phyloP scores from a whole-genome alignment of 2,797 vertebrate genomes.

The Distichodus sexfasciatus region DNA sequence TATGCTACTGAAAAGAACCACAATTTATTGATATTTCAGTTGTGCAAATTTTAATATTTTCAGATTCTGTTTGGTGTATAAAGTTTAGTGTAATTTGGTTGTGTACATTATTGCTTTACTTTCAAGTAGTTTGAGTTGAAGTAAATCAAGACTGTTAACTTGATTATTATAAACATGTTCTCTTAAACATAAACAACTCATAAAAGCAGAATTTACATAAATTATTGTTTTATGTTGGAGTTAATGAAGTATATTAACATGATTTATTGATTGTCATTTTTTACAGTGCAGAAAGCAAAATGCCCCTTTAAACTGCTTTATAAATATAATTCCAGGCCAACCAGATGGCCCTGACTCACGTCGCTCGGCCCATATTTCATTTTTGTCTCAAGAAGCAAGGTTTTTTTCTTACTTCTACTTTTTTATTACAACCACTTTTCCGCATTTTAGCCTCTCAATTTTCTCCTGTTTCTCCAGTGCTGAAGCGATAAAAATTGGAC shows the following conservation, averaged over 20 bases:
- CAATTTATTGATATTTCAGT: no score
- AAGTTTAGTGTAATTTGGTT: no score
- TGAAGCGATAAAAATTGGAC: slow-evolving; percentile 3
- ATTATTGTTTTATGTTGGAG: no score
- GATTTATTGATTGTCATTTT: no score
- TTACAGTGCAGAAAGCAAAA: not conserved
- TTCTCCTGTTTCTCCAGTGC: slow-evolving; percentile 1
- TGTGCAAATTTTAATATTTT: no score
- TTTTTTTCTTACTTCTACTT: no score
- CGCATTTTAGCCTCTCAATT: not conserved
- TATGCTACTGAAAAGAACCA: no score
- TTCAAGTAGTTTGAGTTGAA: no score
- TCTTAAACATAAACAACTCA: not conserved
- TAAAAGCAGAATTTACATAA: not conserved
- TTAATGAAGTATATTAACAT: not conserved
- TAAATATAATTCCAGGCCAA: slow-evolving; percentile 10
- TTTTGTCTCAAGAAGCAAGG: slow-evolving; percentile 33
- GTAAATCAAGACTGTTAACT: no score
- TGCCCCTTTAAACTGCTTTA: not conserved
- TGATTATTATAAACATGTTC: no score
- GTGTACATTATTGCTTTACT: no score
- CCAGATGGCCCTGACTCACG: slow-evolving; percentile 22
- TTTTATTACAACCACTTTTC: not conserved
- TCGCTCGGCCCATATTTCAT: slow-evolving; percentile 29
- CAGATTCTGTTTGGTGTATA: no score